Conservation (phyloP, 1,140 invertebrate species). For the Sesamia nonagrioides region DNA sequence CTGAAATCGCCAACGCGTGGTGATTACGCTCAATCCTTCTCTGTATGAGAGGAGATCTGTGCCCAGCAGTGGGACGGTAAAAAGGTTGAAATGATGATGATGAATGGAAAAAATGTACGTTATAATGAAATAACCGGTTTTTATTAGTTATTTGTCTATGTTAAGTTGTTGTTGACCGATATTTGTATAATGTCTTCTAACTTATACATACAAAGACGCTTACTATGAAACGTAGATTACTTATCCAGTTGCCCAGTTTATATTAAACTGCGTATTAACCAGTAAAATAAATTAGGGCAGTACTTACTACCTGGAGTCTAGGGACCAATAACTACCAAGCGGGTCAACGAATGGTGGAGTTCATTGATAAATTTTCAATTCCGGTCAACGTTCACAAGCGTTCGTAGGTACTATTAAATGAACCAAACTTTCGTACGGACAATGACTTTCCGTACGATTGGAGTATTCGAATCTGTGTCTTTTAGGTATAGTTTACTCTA, state of each 20-base stretch:
- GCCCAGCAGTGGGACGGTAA: no score
- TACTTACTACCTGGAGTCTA: neutral
- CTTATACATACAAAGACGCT: no score
- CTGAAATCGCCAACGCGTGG: no score
- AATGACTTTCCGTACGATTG: slow-evolving; percentile 12
- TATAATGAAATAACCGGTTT: no score
- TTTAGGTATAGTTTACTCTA: neutral
- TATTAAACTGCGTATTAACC: neutral
- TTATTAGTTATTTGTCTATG: no score
- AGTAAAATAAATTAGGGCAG: slow-evolving; percentile 15
- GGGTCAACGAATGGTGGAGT: slow-evolving; percentile 5
- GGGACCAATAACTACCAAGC: slow-evolving; percentile 14
- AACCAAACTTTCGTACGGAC: slow-evolving; percentile 3
- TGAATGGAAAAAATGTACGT: no score
- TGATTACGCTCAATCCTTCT: no score
- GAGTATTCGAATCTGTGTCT: slow-evolving; percentile 17
- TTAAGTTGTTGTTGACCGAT: no score
- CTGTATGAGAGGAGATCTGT: no score
- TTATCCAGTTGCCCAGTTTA: neutral
- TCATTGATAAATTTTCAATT: slow-evolving; percentile 42
- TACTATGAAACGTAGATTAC: no score
- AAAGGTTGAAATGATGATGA: no score
- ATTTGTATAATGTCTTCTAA: no score
- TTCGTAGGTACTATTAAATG: slow-evolving; percentile 29
- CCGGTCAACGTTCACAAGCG: slow-evolving; percentile 1